Evolutionary conservation across 1,140 invertebrate species (phyloP).

Genomic region (Temnothorax nylanderi): DNA sequence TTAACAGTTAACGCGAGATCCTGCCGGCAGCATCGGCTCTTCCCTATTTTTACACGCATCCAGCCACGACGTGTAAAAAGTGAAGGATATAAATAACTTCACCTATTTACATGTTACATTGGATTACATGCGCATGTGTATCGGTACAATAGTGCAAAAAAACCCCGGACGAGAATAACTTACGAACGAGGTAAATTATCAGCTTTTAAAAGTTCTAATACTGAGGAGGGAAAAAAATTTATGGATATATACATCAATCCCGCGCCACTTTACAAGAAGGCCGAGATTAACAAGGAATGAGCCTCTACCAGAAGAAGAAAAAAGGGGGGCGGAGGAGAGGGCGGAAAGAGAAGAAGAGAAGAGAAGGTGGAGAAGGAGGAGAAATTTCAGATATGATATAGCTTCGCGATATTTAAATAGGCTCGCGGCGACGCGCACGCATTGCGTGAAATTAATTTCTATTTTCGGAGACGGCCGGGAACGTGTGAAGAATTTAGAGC

Average conservation of each 20-base stretch:
- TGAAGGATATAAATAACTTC: constrained; percentile 50
- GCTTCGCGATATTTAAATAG: constrained; percentile 32
- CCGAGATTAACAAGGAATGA: constrained; percentile 12
- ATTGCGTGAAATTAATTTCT: constrained; percentile 60
- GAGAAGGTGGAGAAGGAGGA: background rate
- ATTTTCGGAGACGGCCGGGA: constrained; percentile 48
- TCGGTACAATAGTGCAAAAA: constrained; percentile 53
- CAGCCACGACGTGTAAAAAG: constrained; percentile 58
- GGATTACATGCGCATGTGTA: constrained; percentile 58
- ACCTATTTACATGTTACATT: constrained; percentile 61
- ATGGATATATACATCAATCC: background rate
- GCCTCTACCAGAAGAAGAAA: background rate
- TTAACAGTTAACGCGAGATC: constrained; percentile 49
- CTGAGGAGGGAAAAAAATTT: background rate
- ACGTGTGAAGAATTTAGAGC: constrained; percentile 34
- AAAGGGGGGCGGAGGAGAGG: background rate
- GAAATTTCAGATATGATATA: constrained; percentile 42
- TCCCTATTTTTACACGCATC: constrained; percentile 59
- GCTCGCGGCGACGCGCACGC: constrained; percentile 30
- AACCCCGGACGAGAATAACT: constrained; percentile 53
- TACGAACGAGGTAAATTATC: constrained; percentile 53
- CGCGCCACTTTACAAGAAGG: constrained; percentile 24
- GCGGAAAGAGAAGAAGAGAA: background rate
- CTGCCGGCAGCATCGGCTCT: constrained; percentile 43
- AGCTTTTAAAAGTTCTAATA: constrained; percentile 54